These are phyloP conservation scores for Solen grandis DNA, from an alignment of 1,140 invertebrate genomes.

Conservation along the genomic window DNA sequence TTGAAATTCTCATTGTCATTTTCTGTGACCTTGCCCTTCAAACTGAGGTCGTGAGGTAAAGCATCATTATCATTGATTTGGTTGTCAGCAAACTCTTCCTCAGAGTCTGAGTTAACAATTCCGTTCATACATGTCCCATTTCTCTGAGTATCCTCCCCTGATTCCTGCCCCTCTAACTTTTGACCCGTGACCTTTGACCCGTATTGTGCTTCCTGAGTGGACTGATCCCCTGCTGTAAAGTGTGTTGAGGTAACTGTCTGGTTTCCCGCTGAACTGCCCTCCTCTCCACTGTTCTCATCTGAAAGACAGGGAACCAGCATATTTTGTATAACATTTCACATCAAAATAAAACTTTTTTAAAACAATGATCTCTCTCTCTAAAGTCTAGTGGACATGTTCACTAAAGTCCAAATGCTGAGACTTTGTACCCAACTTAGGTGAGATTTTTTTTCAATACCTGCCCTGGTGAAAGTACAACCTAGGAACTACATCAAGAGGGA, in stretches of 20 bases:
- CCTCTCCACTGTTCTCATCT: constrained; percentile 23
- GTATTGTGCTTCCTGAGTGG: constrained; percentile 24
- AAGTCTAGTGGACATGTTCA: no score
- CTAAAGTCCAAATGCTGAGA: no score
- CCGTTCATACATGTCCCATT: background rate
- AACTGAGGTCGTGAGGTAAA: constrained; percentile 19
- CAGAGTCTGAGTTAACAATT: background rate
- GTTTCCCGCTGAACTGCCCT: background rate
- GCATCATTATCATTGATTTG: background rate
- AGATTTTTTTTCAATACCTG: no score
- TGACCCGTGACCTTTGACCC: background rate
- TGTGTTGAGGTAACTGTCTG: constrained; percentile 15
- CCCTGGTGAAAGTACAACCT: no score
- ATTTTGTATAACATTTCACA: no score
- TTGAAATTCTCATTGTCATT: constrained; percentile 10
- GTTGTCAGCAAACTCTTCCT: background rate
- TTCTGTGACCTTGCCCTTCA: constrained; percentile 20
- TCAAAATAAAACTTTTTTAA: no score
- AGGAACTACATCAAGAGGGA: no score
- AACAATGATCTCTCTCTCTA: no score
- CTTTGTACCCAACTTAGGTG: no score
- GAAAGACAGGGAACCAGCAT: no score
- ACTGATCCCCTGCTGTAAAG: constrained; percentile 9
- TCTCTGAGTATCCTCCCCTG: background rate
- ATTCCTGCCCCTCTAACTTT: background rate